Evolutionary conservation across 2,888 invertebrate genomes (phyloP), one percentile per base, ranked within the genome.

Genomic region (Ormyrus thymus): DNA sequence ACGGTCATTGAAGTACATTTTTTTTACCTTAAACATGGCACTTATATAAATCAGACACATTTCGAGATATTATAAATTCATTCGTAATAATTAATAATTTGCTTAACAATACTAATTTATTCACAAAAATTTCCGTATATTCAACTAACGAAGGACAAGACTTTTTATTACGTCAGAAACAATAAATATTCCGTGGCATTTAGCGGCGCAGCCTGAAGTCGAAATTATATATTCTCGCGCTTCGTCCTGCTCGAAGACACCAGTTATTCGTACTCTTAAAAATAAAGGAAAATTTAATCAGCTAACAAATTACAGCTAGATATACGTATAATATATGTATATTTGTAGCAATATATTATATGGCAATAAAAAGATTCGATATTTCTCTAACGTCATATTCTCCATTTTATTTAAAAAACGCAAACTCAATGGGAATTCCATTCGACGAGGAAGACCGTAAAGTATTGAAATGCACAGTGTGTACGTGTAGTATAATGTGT

Each of bases 401-500:
- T 29, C 29, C 29, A 4, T 29, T 3, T 62, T 72, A 53, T 69
- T 64, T 64, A 62, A 58, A 79, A 76, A 76, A 79, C 62, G 62
- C 72, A 62, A 76, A 79, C 55, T 71, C 72, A 76, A 77, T 74
- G 66, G 80, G 74, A 71, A 78, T 78, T 74, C 70, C 65, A 79
- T 78, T 80, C 68, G 55, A 79, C 64, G 79, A 85, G 88, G 87
- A 87, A 87, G 87, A 87, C 87, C 83, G 79, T 84, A 86, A 87
- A 86, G 84, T 83, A 85, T 85, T 78, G 76, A 80, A 80, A 83
- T 82, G 80, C 79, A 80, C 81, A 80, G 71, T 81, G 80, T 83
- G 74, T 82, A 78, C 62, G 46, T 68, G 45, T 29, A 29, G 29
- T 29, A 29, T 29, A 29, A 29, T 69, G 51, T 66, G 43, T 56